Evolutionary conservation across 2,888 invertebrate species (phyloP), one percentile per base, ranked within the genome.

Genomic region (Gymnoscelis rufifasciata): DNA sequence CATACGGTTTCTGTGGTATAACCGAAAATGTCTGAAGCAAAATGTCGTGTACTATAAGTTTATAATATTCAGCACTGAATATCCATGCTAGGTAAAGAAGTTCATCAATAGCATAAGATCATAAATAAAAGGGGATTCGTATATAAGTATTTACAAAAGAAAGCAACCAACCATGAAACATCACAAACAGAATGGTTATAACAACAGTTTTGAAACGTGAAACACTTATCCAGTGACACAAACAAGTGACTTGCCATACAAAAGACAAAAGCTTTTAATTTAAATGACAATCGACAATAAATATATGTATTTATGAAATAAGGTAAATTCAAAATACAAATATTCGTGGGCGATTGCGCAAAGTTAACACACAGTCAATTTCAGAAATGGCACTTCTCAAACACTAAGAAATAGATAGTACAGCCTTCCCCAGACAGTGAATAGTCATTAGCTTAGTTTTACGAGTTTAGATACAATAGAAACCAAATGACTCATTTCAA

Each of bases 351-450:
- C 46, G 47, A 47, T 38, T 48, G 43, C 26, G 51, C 33, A 38
- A 1, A 43, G 30, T 47, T 45, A 51, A 45, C 13, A 47, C 38
- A 50, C 43, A 43, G 11, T 51, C 44, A 50, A 41, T 71, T 69
- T 62, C 64, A 69, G 68, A 68, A 77, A 82, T 82, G 82, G 81
- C 82, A 82, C 80, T 74, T 69, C 69, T 69, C 65, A 70, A 58
- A 71, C 59, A 23, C 64, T 65, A 61, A 57, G 58, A 57, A 35
- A 60, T 51, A 62, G 42, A 54, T 52, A 57, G 49, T 53, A 54
- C 37, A 55, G 56, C 52, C 41, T 47, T 52, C 43, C 37, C 54
- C 56, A 64, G 45, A 55, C n/a, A n/a, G n/a, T n/a, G n/a, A n/a
- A n/a, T n/a, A n/a, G n/a, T n/a, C n/a, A n/a, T n/a, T 26, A 26